Evolutionary conservation across 2,888 invertebrate species (phyloP), one percentile per base, ranked within the genome.

Genomic region (Drosophila paramelanica): DNA sequence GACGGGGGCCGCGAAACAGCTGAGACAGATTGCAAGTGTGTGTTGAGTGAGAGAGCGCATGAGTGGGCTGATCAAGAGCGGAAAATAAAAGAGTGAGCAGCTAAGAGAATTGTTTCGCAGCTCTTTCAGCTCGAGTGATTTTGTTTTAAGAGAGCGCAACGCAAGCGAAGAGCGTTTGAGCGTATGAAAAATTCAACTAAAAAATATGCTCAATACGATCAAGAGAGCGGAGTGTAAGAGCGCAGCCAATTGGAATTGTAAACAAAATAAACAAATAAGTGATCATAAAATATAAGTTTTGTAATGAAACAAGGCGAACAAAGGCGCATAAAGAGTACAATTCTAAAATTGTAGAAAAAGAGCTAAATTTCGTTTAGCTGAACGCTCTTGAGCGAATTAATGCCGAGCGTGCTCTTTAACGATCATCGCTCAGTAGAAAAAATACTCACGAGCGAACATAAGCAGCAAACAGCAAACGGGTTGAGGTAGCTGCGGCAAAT

Each of bases 1-100:
- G 41, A 53, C 51, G 58, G 55, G 42, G 53, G 13, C 36, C 33
- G 10, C 36, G 33, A 57, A 68, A 52, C 77, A 75, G 73, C 75
- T 77, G 77, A 47, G 41, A 7, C 14, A 20, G 36, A 14, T 7
- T 27, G 6, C 23, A 3, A n/a, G 6, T 5, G 17, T 8, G 56
- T 20, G 33, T 13, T 7, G 42, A 41, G 42, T 14, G 57, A 23
- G 43, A 31, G 17, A 33, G 23, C 36, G 42, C 25, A 1, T 55
- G 65, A 65, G 65, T 39, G 41, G 52, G 42, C 59, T 52, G 25
- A 20, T n/a, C 20, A 10, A n/a, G 42, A 53, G 36, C 11, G 36
- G 1, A 36, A 5, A 13, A 41, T n/a, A 5, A 47, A 49, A 62
- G 59, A 64, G 56, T 17, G 38, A 10, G 41, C 17, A 41, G 41